Percentiles rank a stretch among this genome's conserved stretches.
Conservation (phyloP, 2,888 invertebrate genomes). For the Callimorpha dominula region DNA sequence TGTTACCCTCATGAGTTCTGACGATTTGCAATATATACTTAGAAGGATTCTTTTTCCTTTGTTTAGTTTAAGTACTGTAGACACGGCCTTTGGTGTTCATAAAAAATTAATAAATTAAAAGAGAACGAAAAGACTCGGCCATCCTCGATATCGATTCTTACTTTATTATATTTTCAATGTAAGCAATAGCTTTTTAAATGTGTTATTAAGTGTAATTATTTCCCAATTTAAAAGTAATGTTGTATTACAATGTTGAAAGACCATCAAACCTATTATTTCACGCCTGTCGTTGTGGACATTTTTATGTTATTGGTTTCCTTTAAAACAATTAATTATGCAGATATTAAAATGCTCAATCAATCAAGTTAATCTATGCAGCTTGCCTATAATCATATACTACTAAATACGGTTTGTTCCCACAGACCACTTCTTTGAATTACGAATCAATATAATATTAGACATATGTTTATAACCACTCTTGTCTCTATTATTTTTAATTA, state of each 20-base stretch:
- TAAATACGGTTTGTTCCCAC: not conserved
- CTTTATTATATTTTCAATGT: not conserved
- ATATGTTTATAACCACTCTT: no score
- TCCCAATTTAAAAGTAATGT: not conserved
- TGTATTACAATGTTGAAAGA: not conserved
- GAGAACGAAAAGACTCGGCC: not conserved
- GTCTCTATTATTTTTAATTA: no score
- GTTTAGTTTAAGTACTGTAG: no score
- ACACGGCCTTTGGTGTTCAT: not conserved
- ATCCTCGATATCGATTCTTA: not conserved
- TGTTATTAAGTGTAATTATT: not conserved
- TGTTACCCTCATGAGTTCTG: no score
- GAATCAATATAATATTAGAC: not conserved
- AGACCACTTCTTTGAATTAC: not conserved
- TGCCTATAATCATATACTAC: not conserved
- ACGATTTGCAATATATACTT: no score
- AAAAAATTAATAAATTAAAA: not conserved
- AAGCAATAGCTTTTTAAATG: not conserved
- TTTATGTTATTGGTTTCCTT: no score
- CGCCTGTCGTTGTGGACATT: not conserved
- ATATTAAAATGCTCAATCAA: no score
- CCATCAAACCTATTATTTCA: not conserved
- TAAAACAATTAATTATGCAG: no score
- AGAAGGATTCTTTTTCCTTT: no score
- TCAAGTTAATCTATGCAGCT: no score